These are phyloP conservation scores for Chaitophorus viminalis DNA, from an alignment of 2,888 invertebrate genomes.

Conservation along the genomic window DNA sequence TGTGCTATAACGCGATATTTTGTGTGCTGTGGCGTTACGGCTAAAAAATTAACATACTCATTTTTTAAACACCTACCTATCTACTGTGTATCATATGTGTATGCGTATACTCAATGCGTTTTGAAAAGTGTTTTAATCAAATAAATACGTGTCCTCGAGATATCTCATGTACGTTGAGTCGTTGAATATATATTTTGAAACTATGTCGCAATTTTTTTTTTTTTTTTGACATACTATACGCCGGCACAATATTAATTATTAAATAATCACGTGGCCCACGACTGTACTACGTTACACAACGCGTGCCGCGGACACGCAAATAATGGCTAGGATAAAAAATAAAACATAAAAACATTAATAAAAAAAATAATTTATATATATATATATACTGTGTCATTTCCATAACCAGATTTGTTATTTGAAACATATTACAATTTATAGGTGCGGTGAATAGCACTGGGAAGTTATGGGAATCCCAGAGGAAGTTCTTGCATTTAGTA, in stretches of 20 bases:
- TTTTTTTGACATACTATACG: conserved; percentile 59
- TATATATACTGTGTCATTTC: conserved; percentile 14
- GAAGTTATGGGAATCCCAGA: conserved; percentile 88
- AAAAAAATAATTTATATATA: neutral
- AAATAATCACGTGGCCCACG: conserved; percentile 60
- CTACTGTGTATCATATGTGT: no score
- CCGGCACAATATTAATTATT: conserved; percentile 62
- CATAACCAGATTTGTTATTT: conserved; percentile 28
- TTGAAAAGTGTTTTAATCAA: conserved; percentile 47
- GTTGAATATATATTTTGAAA: conserved; percentile 57
- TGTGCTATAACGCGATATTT: neutral
- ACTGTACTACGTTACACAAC: conserved; percentile 35
- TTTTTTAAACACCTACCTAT: no score
- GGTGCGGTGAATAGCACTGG: conserved; percentile 92
- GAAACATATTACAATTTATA: conserved; percentile 67
- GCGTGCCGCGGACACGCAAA: conserved; percentile 26
- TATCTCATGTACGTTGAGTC: neutral
- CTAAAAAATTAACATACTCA: no score
- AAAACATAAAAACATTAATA: conserved; percentile 18
- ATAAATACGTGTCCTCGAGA: conserved; percentile 51
- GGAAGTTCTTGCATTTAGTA: conserved; percentile 86
- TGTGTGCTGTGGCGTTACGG: neutral
- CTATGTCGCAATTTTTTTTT: conserved; percentile 59
- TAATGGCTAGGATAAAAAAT: conserved; percentile 9
- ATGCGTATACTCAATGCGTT: neutral